A percentile compares a stretch with the other conserved stretches of the same genome.
These are phyloP conservation scores for Philereme transversata DNA, from an alignment of 2,888 invertebrate genomes.

Conservation along the genomic window DNA sequence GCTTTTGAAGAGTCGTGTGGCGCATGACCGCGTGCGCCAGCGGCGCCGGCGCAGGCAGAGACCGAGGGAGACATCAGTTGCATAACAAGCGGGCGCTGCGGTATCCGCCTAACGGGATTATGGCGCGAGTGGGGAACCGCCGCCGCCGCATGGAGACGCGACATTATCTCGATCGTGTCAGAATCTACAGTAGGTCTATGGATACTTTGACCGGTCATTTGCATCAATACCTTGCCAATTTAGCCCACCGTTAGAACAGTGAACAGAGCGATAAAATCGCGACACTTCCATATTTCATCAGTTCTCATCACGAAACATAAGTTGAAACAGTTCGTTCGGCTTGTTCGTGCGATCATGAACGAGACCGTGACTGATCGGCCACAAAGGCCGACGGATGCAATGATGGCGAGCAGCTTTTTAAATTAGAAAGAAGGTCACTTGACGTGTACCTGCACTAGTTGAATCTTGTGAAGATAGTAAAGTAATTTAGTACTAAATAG, in stretches of 20 bases:
- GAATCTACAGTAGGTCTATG: slow-evolving; percentile 47
- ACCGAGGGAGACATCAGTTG: slow-evolving; percentile 68
- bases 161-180: slow-evolving; percentile 47
- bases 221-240: slow-evolving; percentile 54
- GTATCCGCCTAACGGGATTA: slow-evolving; percentile 76
- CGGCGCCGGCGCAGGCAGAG: slow-evolving; percentile 41
- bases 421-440: slow-evolving; percentile 51
- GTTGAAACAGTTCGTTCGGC: slow-evolving; percentile 44
- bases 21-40: slow-evolving; percentile 41
- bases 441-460: slow-evolving; percentile 8
- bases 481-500: too few relatives aligned
- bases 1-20: slow-evolving; percentile 38
- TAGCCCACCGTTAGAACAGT: slow-evolving; percentile 42
- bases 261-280: slow-evolving; percentile 51
- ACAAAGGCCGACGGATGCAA: slow-evolving; percentile 60
- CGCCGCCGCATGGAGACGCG: slow-evolving; percentile 49
- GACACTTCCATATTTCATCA: slow-evolving; percentile 62
- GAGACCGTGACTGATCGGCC: slow-evolving; percentile 69
- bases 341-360: slow-evolving; percentile 63
- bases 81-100: slow-evolving; percentile 73
- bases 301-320: slow-evolving; percentile 64
- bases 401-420: slow-evolving; percentile 50
- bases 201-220: slow-evolving; percentile 57
- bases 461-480: slow-evolving; percentile 7
- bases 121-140: slow-evolving; percentile 50